A percentile compares a stretch with the other conserved stretches of the same genome.
Evolutionary conservation across 1,140 invertebrate genomes (phyloP).

Genomic region (Apis cerana): DNA sequence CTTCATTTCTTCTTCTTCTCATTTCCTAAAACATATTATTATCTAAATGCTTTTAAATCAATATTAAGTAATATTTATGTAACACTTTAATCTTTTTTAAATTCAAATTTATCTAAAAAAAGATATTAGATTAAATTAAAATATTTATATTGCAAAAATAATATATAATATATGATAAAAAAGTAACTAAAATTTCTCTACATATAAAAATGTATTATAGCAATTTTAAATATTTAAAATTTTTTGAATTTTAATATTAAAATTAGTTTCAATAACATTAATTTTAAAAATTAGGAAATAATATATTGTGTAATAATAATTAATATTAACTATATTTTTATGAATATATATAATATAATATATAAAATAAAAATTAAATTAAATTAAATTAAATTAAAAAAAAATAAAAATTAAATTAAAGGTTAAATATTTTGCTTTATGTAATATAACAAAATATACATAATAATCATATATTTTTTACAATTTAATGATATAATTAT

Average conservation of each 20-base stretch:
- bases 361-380: background rate
- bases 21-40: slow-evolving; percentile 87
- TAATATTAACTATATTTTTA: background rate
- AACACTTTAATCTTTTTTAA: no score
- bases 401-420: background rate
- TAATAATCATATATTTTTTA: background rate
- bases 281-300: background rate
- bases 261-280: background rate
- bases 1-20: slow-evolving; percentile 96
- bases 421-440: background rate
- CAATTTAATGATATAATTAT: background rate
- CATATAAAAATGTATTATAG: background rate
- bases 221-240: background rate
- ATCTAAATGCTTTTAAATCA: background rate
- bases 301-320: background rate
- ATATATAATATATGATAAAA: background rate
- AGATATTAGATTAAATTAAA: background rate
- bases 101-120: background rate
- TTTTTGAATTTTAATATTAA: background rate
- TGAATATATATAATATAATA: no score
- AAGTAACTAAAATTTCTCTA: background rate
- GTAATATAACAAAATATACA: background rate
- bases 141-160: background rate
- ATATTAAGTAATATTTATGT: no score
- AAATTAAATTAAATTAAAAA: no score